phyloP scores from a whole-genome alignment of 2,888 invertebrate genomes.

The Cerceris ruficornis region DNA sequence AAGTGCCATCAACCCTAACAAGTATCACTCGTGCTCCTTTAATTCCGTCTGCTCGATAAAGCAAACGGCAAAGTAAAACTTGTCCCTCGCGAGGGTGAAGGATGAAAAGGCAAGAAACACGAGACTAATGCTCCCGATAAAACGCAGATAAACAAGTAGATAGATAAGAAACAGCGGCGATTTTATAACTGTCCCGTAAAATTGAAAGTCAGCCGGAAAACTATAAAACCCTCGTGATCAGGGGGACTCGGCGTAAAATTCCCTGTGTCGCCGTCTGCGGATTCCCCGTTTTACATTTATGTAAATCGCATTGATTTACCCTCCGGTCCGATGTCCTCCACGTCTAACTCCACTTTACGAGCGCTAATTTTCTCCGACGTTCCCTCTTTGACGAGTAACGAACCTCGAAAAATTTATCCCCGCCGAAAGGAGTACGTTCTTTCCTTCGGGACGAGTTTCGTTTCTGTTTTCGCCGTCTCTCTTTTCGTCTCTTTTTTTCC shows the following conservation, averaged over 20 bases:
- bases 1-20: too few species aligned
- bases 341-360: constrained; percentile 20
- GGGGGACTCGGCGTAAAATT: constrained; percentile 1
- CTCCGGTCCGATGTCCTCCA: constrained; percentile 7
- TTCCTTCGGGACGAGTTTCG: constrained; percentile 13
- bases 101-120: not conserved
- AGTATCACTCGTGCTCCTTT: too few species aligned
- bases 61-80: too few species aligned
- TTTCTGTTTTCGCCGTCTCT: not conserved
- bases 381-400: not conserved
- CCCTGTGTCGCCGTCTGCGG: constrained; percentile 8
- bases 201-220: not conserved
- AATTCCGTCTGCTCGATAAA: too few species aligned
- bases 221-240: not conserved
- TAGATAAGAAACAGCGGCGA: too few species aligned
- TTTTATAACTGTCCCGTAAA: not conserved
- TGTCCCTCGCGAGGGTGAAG: too few species aligned
- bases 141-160: too few species aligned
- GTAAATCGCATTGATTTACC: constrained; percentile 36
- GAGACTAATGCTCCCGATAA: not conserved
- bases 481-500: too few species aligned
- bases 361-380: constrained; percentile 3
- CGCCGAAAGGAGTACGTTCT: not conserved
- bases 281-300: constrained; percentile 27
- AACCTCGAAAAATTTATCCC: constrained; percentile 8